These are phyloP conservation scores for Halichondria panicea DNA, from an alignment of 37 sponge, comb jelly and placozoan species.

Conservation along the genomic window DNA sequence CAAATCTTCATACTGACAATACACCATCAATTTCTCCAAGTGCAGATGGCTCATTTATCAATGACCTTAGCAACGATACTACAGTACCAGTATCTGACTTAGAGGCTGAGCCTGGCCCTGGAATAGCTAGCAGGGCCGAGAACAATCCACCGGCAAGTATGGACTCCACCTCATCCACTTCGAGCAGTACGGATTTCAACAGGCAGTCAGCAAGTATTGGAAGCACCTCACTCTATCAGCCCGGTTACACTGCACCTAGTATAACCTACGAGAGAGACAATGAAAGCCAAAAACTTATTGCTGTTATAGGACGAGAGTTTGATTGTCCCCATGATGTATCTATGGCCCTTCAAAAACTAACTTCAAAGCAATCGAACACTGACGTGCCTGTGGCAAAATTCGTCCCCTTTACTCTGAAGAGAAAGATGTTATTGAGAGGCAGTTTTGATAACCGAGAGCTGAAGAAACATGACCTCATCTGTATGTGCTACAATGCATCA, in stretches of 20 bases:
- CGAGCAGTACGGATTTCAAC: conserved; percentile 1
- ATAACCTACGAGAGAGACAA: conserved; percentile 60
- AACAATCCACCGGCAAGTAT: background rate
- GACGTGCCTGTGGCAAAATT: conserved; percentile 46
- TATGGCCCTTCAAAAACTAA: conserved; percentile 31
- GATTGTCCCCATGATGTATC: conserved; percentile 69
- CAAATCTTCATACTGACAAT: background rate
- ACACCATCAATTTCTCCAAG: background rate
- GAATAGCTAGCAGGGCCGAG: background rate
- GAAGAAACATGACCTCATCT: conserved; percentile 63
- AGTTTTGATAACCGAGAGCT: conserved; percentile 57
- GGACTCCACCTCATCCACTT: conserved; percentile 10
- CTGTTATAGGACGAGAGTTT: conserved; percentile 89
- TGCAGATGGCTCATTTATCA: background rate
- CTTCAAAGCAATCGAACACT: background rate
- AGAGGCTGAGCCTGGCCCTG: background rate
- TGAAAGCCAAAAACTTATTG: conserved; percentile 58
- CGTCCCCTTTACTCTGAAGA: conserved; percentile 50
- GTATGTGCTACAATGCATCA: conserved; percentile 93
- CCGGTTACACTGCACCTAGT: conserved; percentile 24
- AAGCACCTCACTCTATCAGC: conserved; percentile 31
- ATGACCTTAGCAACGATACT: background rate
- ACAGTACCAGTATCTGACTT: conserved; percentile 31
- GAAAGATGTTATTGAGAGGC: conserved; percentile 61
- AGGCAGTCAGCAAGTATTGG: background rate